These are phyloP conservation scores for Epirrita christyi DNA, from an alignment of 2,888 invertebrate genomes.

Conservation along the genomic window DNA sequence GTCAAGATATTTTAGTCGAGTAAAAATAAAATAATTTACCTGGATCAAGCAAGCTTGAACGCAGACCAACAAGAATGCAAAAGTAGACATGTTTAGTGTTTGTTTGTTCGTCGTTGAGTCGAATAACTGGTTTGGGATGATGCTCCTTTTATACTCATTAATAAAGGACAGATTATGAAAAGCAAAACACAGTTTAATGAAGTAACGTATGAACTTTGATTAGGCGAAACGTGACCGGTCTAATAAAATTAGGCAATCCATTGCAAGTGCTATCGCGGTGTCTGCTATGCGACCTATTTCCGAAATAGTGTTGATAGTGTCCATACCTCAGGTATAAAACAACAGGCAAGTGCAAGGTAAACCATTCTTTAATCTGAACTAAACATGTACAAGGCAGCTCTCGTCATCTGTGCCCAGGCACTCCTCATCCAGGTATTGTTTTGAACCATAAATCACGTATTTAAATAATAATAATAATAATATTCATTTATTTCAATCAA, in stretches of 20 bases:
- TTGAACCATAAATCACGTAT: too few relatives aligned
- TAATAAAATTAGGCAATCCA: background rate
- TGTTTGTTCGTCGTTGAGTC: conserved; percentile 13
- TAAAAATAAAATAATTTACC: conserved; percentile 26
- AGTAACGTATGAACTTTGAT: conserved; percentile 2
- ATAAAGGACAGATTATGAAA: background rate
- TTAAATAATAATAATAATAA: too few relatives aligned
- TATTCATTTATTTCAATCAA: too few relatives aligned
- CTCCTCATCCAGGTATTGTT: conserved; percentile 43
- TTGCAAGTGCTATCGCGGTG: background rate
- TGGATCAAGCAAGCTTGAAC: conserved; percentile 43
- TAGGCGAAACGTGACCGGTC: conserved; percentile 13
- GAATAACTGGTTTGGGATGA: conserved; percentile 3
- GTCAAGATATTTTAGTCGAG: too few relatives aligned
- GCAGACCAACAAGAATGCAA: conserved; percentile 41
- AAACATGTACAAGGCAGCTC: conserved; percentile 44
- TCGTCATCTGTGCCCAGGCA: conserved; percentile 44
- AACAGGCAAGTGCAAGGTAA: background rate
- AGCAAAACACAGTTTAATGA: conserved; percentile 4
- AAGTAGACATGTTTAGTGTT: conserved; percentile 37
- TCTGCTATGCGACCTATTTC: conserved; percentile 20
- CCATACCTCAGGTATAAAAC: conserved; percentile 23
- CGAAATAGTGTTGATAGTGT: conserved; percentile 20
- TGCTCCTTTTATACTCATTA: conserved; percentile 30
- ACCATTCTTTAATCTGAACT: conserved; percentile 25